Base-by-base conservation (phyloP, 2,888 invertebrate genomes). In the Drosophila pullipes region DNA sequence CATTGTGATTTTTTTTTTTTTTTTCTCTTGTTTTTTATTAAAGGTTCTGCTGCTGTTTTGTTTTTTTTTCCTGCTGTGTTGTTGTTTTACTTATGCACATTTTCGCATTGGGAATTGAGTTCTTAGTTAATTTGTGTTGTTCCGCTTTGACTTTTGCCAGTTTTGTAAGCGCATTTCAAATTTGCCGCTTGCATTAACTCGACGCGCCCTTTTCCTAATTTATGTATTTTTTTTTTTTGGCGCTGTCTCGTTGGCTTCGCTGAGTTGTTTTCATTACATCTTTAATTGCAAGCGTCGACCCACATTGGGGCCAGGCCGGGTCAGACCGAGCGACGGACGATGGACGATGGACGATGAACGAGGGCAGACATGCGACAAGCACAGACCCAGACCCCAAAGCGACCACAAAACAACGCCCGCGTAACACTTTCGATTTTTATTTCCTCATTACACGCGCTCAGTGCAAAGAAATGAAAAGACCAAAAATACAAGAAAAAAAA, bases 361-460 rank as follows among this genome's bases (percentile, higher is more conserved):
- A 39, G 18, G n/a, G 18, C 39, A 47, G 22, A 57, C 11, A 33
- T 58, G 52, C 39, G 54, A 47, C 31, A 33, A 50, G 25, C 47
- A 58, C 57, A 64, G 68, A 68, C 60, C 44, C 58, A 78, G 65
- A 73, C 78, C 47, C 54, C 53, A 33, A 61, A 57, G 63, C 57
- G 66, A 81, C 74, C 57, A 54, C 69, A 61, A 60, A 58, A 28
- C 76, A 73, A 78, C 84, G 83, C 83, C 78, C 82, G 89, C 86
- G 76, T 82, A 90, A 85, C 86, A 87, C 86, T 87, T 87, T 89
- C 78, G 62, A 82, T 90, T 89, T 78, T 80, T 80, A 74, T 89
- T 85, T 88, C 76, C 82, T 83, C 85, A 76, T 80, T 85, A 81
- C 69, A 83, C 71, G 62, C 63, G 64, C 50, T 65, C 47, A 66